Conservation (phyloP, 2,888 invertebrate species). For the Synanthedon myopaeformis region DNA sequence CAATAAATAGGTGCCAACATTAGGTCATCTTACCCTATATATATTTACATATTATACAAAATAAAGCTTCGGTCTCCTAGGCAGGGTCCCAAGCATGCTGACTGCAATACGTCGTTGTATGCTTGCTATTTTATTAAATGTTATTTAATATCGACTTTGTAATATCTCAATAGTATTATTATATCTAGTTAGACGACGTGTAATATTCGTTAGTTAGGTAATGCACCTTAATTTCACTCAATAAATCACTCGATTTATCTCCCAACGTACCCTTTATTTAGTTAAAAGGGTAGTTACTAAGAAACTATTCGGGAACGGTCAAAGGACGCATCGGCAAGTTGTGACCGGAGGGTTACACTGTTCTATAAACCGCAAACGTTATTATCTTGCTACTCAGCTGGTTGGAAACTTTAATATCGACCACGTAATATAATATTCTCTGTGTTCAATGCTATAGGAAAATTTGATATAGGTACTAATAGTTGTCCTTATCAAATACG, state of each 20-base stretch:
- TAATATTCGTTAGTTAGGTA: neutral
- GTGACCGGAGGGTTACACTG: neutral
- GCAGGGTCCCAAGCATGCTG: too few species aligned
- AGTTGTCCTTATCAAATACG: neutral
- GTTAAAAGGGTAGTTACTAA: conserved; percentile 25
- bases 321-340: conserved; percentile 13
- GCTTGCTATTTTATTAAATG: too few species aligned
- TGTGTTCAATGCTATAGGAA: neutral
- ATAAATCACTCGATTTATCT: conserved; percentile 20
- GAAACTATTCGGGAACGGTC: conserved; percentile 30
- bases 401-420: neutral
- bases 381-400: neutral
- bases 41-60: too few species aligned
- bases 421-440: neutral
- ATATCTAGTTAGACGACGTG: neutral
- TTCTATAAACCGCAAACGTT: neutral
- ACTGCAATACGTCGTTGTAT: too few species aligned
- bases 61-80: too few species aligned
- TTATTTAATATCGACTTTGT: too few species aligned
- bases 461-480: neutral
- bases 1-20: too few species aligned
- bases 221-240: conserved; percentile 10
- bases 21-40: too few species aligned
- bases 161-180: too few species aligned
- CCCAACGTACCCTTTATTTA: conserved; percentile 15